Percentiles rank a stretch among this genome's conserved stretches.
Conservation (phyloP, 2,113 vertebrate species). For the Abramis brama region DNA sequence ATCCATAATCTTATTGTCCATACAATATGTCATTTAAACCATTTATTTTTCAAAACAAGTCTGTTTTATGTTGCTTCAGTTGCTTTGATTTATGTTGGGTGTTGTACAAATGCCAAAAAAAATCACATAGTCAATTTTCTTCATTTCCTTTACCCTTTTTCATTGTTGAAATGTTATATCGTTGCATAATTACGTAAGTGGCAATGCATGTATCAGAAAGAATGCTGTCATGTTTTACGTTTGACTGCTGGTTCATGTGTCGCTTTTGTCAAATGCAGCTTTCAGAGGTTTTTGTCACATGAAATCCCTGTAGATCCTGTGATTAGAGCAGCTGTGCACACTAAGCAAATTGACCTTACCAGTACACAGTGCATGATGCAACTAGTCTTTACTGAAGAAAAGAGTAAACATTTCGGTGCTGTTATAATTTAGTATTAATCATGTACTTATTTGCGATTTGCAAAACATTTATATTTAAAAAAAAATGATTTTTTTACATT, state of each 20-base stretch:
- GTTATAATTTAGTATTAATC: not conserved
- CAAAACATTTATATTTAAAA: not conserved
- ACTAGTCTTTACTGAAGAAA: not conserved
- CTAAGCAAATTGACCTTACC: not conserved
- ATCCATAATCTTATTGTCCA: not conserved
- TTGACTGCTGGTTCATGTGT: constrained; percentile 1
- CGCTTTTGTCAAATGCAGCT: not conserved
- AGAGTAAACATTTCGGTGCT: not conserved
- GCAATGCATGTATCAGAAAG: not conserved
- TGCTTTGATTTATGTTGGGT: constrained; percentile 32
- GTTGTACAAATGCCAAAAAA: constrained; percentile 67
- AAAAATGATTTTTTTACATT: not conserved
- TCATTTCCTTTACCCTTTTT: not conserved
- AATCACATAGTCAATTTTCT: not conserved
- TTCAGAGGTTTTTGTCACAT: constrained; percentile 10
- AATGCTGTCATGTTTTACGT: not conserved
- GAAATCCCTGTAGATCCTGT: constrained; percentile 38
- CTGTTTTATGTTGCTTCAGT: constrained; percentile 6
- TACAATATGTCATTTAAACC: not conserved
- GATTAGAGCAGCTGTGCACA: constrained; percentile 11
- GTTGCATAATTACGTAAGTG: not conserved
- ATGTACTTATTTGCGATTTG: no score
- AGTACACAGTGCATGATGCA: not conserved
- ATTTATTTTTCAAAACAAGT: constrained; percentile 44
- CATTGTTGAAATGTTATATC: not conserved